Conservation (phyloP, 2,113 vertebrate species). For the Coturnix japonica region DNA sequence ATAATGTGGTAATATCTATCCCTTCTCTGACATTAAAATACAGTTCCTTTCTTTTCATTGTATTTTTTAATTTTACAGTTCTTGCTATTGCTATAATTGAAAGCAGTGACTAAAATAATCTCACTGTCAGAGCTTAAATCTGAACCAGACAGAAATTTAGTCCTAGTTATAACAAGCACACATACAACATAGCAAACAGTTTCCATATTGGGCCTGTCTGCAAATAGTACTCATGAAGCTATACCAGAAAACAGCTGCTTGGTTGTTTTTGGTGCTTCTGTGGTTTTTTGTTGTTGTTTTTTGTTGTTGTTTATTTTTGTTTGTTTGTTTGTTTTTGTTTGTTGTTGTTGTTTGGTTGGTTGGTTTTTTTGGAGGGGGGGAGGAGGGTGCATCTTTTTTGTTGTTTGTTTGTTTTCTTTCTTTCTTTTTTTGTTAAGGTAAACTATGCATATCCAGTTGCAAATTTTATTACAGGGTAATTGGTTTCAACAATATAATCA, state of each 20-base stretch:
- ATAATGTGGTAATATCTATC: background rate
- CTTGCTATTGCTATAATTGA: background rate
- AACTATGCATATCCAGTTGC: background rate
- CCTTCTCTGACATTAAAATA: background rate
- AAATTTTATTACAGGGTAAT: background rate
- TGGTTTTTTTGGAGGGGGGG: no score
- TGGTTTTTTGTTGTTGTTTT: background rate
- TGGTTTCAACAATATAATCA: background rate
- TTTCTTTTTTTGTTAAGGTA: background rate
- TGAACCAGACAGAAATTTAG: background rate
- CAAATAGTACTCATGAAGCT: background rate
- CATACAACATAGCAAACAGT: fast-evolving
- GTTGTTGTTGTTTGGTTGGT: no score
- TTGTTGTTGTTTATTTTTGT: no score
- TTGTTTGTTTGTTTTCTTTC: no score
- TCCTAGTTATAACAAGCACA: background rate
- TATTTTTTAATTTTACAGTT: background rate
- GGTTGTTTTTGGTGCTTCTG: no score
- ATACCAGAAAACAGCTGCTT: background rate
- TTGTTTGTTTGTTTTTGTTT: background rate
- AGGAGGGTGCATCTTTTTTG: no score
- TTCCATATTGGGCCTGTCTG: background rate
- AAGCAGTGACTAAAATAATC: background rate
- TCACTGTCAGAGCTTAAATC: background rate
- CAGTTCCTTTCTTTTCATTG: background rate